Conservation (phyloP, 2,113 vertebrate genomes). For the Desmodus rotundus region DNA sequence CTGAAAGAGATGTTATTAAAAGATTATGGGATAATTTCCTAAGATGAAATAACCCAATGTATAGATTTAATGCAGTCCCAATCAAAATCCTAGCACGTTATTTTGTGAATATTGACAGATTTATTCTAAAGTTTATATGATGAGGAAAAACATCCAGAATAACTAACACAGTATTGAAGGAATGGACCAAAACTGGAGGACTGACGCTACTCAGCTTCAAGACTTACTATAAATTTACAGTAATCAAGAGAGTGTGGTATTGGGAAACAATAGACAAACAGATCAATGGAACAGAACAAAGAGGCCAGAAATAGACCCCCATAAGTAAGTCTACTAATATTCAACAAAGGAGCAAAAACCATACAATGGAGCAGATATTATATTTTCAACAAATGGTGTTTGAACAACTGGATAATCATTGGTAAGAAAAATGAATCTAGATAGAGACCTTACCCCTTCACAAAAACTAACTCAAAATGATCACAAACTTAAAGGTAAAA, state of each 20-base stretch:
- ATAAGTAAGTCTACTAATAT: neutral
- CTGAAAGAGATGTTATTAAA: neutral
- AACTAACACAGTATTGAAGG: neutral
- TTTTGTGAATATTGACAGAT: neutral
- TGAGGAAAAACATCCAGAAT: neutral
- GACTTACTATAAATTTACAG: neutral
- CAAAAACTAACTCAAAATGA: neutral
- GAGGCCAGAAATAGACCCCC: neutral
- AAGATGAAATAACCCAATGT: neutral
- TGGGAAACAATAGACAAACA: neutral
- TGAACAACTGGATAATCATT: neutral
- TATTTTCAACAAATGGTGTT: neutral
- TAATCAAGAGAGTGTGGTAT: neutral
- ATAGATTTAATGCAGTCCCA: neutral
- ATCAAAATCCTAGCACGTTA: neutral
- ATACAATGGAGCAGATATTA: neutral
- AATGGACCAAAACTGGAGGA: neutral
- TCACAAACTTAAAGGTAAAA: neutral
- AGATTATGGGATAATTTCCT: neutral
- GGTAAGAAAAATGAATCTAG: neutral
- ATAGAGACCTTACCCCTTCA: neutral
- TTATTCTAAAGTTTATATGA: neutral
- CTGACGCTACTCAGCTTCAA: neutral
- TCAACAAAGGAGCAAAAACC: neutral
- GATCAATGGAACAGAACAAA: neutral